Conservation (phyloP, 35 echinoderm and acorn worm genomes). For the Apostichopus californicus region DNA sequence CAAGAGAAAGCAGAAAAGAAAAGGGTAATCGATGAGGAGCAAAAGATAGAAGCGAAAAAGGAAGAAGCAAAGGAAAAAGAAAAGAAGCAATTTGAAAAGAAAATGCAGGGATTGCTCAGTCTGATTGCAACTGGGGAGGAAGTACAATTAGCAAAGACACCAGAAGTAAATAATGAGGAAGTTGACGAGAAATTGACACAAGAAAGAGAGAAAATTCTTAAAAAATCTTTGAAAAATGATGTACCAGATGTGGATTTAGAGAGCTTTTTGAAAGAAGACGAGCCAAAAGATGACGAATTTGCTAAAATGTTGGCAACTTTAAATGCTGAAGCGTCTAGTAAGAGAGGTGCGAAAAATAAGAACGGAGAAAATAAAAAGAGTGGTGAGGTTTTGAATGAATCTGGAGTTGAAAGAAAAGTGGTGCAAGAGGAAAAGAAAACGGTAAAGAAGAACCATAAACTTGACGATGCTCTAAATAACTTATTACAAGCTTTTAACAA, state of each 20-base stretch:
- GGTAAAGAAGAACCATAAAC: background rate
- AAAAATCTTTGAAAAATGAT: conserved; percentile 17
- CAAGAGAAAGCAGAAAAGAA: conserved; percentile 27
- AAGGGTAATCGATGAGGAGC: background rate
- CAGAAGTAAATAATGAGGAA: conserved; percentile 32
- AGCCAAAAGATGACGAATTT: conserved; percentile 33
- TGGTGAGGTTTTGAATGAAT: background rate
- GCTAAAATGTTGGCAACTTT: conserved; percentile 28
- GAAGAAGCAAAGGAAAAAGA: conserved; percentile 34
- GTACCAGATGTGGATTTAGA: conserved; percentile 45
- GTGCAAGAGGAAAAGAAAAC: background rate
- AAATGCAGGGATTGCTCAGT: conserved; percentile 26
- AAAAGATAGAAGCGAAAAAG: conserved; percentile 23
- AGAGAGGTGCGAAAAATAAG: background rate
- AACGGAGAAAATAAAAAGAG: background rate
- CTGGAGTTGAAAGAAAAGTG: background rate
- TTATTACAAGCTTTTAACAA: conserved; percentile 14
- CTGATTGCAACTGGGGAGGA: conserved; percentile 40
- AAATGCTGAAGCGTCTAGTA: conserved; percentile 24
- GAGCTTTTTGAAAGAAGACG: conserved; percentile 32
- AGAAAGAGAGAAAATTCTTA: conserved; percentile 9
- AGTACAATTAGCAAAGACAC: conserved; percentile 1
- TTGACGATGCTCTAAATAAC: conserved; percentile 27
- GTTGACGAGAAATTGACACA: conserved; percentile 8
- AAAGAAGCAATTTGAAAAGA: conserved; percentile 23